These are phyloP conservation scores for Noctuana brunneofusca DNA, from an alignment of 2,888 invertebrate genomes.

Conservation along the genomic window DNA sequence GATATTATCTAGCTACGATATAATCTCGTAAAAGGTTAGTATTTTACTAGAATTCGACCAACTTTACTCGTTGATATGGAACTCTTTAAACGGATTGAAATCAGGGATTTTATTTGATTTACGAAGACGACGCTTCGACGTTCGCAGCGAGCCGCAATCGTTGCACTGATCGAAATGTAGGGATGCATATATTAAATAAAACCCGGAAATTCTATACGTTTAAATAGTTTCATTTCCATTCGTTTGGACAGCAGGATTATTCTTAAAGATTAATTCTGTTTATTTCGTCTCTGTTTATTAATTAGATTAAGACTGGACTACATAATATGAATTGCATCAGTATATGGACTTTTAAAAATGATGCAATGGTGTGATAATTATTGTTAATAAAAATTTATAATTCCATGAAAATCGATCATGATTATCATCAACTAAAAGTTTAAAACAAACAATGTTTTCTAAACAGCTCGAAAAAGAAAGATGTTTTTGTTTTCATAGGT, in stretches of 20 bases:
- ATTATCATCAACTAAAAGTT: too few relatives aligned
- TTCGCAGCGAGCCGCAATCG: slow-evolving; percentile 30
- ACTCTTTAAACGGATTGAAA: slow-evolving; percentile 32
- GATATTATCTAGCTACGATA: slow-evolving; percentile 27
- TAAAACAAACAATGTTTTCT: too few relatives aligned
- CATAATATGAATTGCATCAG: too few relatives aligned
- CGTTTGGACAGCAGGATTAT: background rate
- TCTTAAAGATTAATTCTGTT: background rate
- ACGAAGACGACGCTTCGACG: slow-evolving; percentile 25
- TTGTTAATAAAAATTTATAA: too few relatives aligned
- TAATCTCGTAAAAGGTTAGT: slow-evolving; percentile 10
- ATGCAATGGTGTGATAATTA: too few relatives aligned
- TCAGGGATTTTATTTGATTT: slow-evolving; percentile 34
- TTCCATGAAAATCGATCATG: too few relatives aligned
- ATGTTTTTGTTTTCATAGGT: too few relatives aligned
- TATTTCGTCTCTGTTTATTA: too few relatives aligned
- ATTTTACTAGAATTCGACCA: slow-evolving; percentile 19
- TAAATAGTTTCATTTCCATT: slow-evolving; percentile 18
- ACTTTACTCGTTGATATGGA: slow-evolving; percentile 21
- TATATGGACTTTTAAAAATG: too few relatives aligned
- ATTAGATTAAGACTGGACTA: too few relatives aligned
- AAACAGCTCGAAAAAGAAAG: too few relatives aligned
- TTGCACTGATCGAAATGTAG: slow-evolving; percentile 33
- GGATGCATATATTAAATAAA: slow-evolving; percentile 33
- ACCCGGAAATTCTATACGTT: slow-evolving; percentile 24